Conservation (phyloP, 2,113 vertebrate species). For the Rhea americana region DNA sequence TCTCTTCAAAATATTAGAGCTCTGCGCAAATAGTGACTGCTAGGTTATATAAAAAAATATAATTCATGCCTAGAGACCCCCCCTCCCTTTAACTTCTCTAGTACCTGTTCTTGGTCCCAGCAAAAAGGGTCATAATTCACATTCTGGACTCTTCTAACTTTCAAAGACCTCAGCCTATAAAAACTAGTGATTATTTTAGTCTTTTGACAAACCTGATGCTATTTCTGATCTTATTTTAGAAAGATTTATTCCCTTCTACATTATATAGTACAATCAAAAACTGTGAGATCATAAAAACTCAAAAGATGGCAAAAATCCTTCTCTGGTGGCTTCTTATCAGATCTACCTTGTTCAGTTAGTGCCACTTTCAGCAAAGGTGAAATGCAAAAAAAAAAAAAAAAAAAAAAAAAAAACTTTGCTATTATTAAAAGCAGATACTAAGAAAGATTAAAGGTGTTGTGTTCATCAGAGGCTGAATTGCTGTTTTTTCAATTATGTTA, state of each 20-base stretch:
- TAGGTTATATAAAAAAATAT: neutral
- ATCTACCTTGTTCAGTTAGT: neutral
- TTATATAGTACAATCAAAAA: neutral
- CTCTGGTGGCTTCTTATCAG: neutral
- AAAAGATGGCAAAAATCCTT: constrained; percentile 30
- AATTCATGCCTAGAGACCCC: neutral
- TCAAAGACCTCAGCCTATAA: neutral
- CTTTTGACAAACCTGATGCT: neutral
- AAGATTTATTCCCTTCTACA: neutral
- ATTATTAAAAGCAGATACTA: constrained; percentile 24
- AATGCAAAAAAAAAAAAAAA: constrained; percentile 40
- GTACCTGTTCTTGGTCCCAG: neutral
- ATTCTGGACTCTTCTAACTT: constrained; percentile 6
- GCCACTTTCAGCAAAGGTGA: neutral
- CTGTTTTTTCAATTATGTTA: neutral
- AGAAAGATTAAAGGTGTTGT: constrained; percentile 2
- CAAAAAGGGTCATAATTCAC: neutral
- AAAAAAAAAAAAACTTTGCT: constrained; percentile 35
- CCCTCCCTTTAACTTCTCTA: neutral
- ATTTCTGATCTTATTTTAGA: neutral
- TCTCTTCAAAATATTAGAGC: neutral
- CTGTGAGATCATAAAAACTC: neutral
- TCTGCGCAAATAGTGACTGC: neutral
- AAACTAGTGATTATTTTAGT: neutral
- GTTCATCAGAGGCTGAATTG: neutral